A percentile compares a stretch with the other conserved stretches of the same genome.
Conservation (phyloP, 1,140 invertebrate species). For the Orchesella cincta region DNA sequence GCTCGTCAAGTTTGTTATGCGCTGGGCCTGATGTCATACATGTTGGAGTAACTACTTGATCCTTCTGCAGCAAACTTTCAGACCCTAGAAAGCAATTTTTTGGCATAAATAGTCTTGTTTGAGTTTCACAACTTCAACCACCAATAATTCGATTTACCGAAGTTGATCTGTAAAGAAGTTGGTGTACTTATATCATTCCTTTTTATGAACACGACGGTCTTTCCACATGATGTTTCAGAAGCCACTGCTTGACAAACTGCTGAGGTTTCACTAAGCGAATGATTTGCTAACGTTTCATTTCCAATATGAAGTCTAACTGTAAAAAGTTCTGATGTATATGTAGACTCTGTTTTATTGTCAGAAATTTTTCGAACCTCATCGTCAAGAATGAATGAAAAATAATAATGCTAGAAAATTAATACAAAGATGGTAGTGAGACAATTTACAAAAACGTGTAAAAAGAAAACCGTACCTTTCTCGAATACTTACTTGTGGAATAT, state of each 20-base stretch:
- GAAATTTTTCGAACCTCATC: background rate
- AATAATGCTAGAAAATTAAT: conserved; percentile 10
- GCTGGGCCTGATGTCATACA: too few relatives aligned
- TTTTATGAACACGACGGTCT: background rate
- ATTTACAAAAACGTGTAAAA: background rate
- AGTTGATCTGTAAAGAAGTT: background rate
- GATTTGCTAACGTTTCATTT: background rate
- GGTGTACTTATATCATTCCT: background rate
- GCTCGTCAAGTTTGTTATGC: too few relatives aligned
- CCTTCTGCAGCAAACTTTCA: too few relatives aligned
- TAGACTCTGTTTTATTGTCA: background rate
- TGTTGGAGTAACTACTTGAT: too few relatives aligned
- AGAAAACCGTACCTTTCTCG: too few relatives aligned
- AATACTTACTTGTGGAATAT: background rate
- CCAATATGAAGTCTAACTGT: background rate
- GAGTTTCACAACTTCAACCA: too few relatives aligned
- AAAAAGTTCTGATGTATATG: too few relatives aligned
- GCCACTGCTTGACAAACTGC: background rate
- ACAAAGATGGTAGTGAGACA: background rate
- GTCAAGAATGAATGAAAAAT: background rate
- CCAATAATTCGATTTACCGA: too few relatives aligned
- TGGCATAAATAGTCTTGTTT: too few relatives aligned
- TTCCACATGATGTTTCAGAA: background rate
- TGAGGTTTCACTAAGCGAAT: background rate
- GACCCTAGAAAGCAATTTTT: too few relatives aligned